Percentiles rank a stretch among this genome's conserved stretches.
These are phyloP conservation scores for Corvus moneduloides DNA, from an alignment of 2,113 vertebrate genomes.

Conservation along the genomic window DNA sequence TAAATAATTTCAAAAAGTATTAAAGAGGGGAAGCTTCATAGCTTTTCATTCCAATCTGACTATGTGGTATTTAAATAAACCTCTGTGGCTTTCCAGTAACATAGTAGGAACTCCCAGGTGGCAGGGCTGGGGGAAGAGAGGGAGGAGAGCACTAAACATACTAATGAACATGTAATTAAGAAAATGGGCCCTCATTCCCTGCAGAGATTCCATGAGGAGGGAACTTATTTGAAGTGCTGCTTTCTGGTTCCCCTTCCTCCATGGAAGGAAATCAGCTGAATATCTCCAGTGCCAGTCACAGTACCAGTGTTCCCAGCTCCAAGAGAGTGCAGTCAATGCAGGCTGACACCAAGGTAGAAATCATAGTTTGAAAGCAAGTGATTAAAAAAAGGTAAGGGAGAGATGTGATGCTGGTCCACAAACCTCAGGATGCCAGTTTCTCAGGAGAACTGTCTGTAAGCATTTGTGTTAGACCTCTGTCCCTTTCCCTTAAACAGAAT, in stretches of 20 bases:
- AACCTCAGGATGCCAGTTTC: neutral
- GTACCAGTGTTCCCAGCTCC: neutral
- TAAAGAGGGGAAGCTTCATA: conserved; percentile 53
- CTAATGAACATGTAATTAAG: conserved; percentile 69
- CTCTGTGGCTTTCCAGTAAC: conserved; percentile 58
- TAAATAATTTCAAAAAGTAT: conserved; percentile 69
- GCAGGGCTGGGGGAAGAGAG: conserved; percentile 40
- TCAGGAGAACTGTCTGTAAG: neutral
- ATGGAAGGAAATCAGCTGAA: conserved; percentile 19
- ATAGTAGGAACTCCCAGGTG: conserved; percentile 60
- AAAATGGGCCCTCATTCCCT: conserved; percentile 62
- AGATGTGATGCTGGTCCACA: neutral
- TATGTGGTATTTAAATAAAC: conserved; percentile 60
- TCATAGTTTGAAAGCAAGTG: neutral
- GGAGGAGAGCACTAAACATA: conserved; percentile 67
- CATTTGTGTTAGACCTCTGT: neutral
- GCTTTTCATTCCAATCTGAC: conserved; percentile 52
- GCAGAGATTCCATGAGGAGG: conserved; percentile 39
- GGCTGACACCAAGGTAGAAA: neutral
- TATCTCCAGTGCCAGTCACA: conserved; percentile 17
- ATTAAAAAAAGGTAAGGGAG: neutral
- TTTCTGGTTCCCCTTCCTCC: conserved; percentile 25
- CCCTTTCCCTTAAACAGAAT: neutral
- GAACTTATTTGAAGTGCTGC: conserved; percentile 42
- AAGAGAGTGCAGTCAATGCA: neutral